Evolutionary conservation across 2,797 vertebrate genomes (phyloP).

Genomic region (Phoebastria nigripes): DNA sequence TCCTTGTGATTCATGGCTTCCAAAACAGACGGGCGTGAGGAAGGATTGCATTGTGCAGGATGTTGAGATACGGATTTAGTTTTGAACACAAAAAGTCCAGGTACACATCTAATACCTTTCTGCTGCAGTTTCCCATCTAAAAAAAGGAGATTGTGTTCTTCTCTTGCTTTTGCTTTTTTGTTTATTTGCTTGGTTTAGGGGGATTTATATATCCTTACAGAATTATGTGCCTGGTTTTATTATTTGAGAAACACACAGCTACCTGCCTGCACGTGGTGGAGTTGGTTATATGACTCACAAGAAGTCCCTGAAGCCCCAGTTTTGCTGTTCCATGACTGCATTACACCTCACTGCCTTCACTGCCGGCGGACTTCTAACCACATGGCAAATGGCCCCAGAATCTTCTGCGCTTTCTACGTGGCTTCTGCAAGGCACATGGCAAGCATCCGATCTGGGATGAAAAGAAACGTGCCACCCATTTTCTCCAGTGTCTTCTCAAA

Average conservation of each 20-base stretch:
- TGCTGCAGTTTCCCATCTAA: not conserved
- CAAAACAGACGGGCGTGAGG: not conserved
- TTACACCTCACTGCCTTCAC: not conserved
- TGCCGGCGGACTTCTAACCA: not conserved
- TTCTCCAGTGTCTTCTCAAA: not conserved
- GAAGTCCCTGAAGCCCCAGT: not conserved
- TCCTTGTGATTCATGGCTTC: not conserved
- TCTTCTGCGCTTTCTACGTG: fast-evolving
- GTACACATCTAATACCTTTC: not conserved
- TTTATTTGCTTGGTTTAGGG: not conserved
- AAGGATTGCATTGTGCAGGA: not conserved
- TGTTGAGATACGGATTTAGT: not conserved
- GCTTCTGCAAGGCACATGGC: not conserved
- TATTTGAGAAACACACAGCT: not conserved
- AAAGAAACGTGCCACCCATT: not conserved
- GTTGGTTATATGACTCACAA: not conserved
- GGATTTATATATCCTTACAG: not conserved
- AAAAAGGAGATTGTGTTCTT: not conserved
- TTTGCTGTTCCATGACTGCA: not conserved
- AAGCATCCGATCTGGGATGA: not conserved
- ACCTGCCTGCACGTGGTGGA: not conserved
- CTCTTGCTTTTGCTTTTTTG: not conserved
- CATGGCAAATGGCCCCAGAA: not conserved
- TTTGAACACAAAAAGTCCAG: not conserved
- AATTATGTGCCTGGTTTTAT: not conserved